Evolutionary conservation across 2,113 vertebrate species (phyloP), one percentile per base, ranked within the genome.

Genomic region (Coturnix japonica): DNA sequence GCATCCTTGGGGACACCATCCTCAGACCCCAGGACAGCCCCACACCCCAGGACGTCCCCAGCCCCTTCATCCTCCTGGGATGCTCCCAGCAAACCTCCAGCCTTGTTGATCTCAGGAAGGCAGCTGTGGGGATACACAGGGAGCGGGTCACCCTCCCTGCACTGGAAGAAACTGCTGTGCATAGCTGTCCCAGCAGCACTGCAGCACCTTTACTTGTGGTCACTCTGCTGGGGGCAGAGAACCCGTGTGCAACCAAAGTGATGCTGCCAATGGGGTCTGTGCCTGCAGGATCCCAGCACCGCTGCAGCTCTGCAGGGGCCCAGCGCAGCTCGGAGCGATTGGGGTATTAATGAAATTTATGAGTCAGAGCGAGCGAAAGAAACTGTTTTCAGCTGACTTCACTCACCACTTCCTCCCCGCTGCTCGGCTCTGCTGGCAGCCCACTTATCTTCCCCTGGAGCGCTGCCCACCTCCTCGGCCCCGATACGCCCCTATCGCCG

Each of bases 381-480:
- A 75, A 18, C 74, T 57, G 84, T 94, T 95, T 93, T 95, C 94
- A 84, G 97, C 97, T 96, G 97, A 74, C 96, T 97, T 96, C 95
- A 84, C 94, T 97, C 96, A 97, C 97, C 97, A 90, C 95, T 97
- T 97, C 98, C 98, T 91, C 96, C 93, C 97, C 89, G 93, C 80
- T 67, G 97, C 94, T 96, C 94, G 95, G 86, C 97, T 96, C 96
- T 97, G 96, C 96, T 96, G 82, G 89, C 96, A 94, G 94, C 97
- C 80, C 97, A 95, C 97, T 98, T 97, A 97, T 97, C 97, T 90
- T 26, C n/a, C 73, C 78, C 93, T 97, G 97, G 98, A 97, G 95
- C 82, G 0, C 67, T 90, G 97, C 98, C 98, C 97, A 44, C 95
- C 65, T 25, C 72, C 97, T 96, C 95, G 81, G 84, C 87, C 91